A percentile compares a stretch with the other conserved stretches of the same genome.
These are phyloP conservation scores for Amphipoea lucens DNA, from an alignment of 2,888 invertebrate genomes.

Conservation along the genomic window DNA sequence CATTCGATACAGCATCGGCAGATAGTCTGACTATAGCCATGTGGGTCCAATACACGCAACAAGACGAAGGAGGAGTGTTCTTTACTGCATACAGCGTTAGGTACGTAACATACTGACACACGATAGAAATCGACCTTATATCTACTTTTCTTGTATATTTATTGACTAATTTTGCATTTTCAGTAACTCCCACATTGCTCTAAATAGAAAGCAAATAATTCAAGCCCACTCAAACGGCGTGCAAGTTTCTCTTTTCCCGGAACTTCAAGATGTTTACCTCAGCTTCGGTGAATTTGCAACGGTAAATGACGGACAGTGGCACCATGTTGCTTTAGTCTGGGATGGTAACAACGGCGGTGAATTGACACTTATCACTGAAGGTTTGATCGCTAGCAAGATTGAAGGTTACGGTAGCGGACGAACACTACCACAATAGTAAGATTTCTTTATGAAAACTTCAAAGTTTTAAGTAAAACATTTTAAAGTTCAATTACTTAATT, in stretches of 20 bases:
- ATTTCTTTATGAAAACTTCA: slow-evolving; percentile 43
- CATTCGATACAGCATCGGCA: slow-evolving; percentile 94
- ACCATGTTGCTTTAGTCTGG: slow-evolving; percentile 98
- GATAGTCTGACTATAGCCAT: slow-evolving; percentile 96
- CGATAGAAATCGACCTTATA: not conserved
- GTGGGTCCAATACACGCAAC: slow-evolving; percentile 98
- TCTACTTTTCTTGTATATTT: not conserved
- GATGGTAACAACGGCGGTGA: slow-evolving; percentile 96
- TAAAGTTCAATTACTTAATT: not conserved
- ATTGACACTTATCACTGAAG: slow-evolving; percentile 97
- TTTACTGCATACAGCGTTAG: slow-evolving; percentile 97
- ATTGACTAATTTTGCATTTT: slow-evolving; percentile 61
- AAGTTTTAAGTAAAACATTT: not conserved
- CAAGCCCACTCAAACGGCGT: slow-evolving; percentile 98
- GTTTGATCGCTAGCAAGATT: slow-evolving; percentile 97
- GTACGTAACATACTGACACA: slow-evolving; percentile 79
- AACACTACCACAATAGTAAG: slow-evolving; percentile 95
- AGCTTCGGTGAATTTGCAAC: slow-evolving; percentile 97
- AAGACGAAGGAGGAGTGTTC: slow-evolving; percentile 97
- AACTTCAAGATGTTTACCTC: slow-evolving; percentile 96
- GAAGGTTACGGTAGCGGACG: slow-evolving; percentile 96
- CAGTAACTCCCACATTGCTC: slow-evolving; percentile 94
- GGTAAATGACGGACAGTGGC: slow-evolving; percentile 99
- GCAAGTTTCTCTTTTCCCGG: slow-evolving; percentile 96
- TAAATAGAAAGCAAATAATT: slow-evolving; percentile 94